Conservation (phyloP, 1,140 invertebrate species). For the Parapsyche elsis region DNA sequence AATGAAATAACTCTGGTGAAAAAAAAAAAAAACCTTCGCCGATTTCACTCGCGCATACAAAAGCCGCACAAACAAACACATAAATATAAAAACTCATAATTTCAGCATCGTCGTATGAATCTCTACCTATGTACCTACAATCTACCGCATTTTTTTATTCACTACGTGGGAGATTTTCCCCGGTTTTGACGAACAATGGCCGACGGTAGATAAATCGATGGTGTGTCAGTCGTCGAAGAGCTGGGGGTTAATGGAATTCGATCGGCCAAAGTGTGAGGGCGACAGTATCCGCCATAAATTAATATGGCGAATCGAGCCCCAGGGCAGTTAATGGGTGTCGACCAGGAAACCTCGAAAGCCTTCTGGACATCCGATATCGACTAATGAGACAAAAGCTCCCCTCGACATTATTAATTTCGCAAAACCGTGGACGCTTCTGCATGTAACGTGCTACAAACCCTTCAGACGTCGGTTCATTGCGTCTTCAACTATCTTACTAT, state of each 20-base stretch:
- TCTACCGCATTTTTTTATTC: neutral
- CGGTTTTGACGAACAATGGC: no score
- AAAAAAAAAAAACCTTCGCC: conserved; percentile 5
- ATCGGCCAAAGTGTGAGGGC: neutral
- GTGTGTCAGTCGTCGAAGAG: no score
- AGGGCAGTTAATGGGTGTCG: conserved; percentile 8
- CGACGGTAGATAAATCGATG: no score
- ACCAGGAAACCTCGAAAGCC: conserved; percentile 34
- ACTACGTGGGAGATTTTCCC: no score
- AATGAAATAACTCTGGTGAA: conserved; percentile 48
- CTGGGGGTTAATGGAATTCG: no score
- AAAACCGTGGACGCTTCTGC: neutral
- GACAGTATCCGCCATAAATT: conserved; percentile 50
- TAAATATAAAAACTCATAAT: conserved; percentile 3
- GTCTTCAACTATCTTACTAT: no score
- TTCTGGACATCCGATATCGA: conserved; percentile 17
- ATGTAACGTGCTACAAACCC: no score
- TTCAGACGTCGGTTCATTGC: no score
- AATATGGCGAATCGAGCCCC: conserved; percentile 44
- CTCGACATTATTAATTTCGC: neutral
- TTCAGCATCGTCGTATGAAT: neutral
- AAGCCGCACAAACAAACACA: neutral
- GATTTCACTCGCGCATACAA: neutral
- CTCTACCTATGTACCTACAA: neutral
- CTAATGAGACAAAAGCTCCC: conserved; percentile 48